A percentile compares a stretch with the other conserved stretches of the same genome.
Conservation (phyloP, 1,140 invertebrate species). For the Drosophila funebris region DNA sequence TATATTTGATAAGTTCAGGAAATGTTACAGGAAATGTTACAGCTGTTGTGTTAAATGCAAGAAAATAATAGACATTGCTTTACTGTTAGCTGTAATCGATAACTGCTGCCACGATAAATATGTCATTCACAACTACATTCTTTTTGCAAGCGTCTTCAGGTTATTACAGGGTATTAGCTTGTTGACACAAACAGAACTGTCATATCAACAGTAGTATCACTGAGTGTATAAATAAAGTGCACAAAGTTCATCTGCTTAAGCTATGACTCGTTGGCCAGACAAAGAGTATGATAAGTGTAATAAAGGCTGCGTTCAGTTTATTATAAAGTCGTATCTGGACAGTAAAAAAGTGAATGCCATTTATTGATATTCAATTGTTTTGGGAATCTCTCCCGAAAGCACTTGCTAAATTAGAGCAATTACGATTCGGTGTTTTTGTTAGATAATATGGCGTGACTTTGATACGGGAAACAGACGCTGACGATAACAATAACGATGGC, state of each 20-base stretch:
- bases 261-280: not conserved
- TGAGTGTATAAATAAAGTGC: not conserved
- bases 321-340: no score
- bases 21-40: not conserved
- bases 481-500: slow-evolving; percentile 1
- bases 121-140: no score
- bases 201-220: not conserved
- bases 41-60: no score
- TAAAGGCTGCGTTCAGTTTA: no score
- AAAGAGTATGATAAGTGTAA: not conserved
- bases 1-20: not conserved
- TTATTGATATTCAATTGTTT: not conserved
- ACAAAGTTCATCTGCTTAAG: not conserved
- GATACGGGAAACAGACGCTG: slow-evolving; percentile 20
- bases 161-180: not conserved
- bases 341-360: not conserved
- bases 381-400: not conserved
- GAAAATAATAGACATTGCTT: no score
- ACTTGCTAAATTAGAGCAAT: slow-evolving; percentile 15
- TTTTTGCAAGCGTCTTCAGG: no score
- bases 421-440: slow-evolving; percentile 5
- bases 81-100: no score
- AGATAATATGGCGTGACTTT: slow-evolving; percentile 39
- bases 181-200: not conserved
- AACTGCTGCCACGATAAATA: no score